These are phyloP conservation scores for Varroa destructor DNA, from an alignment of 1,140 invertebrate species.

Conservation along the genomic window DNA sequence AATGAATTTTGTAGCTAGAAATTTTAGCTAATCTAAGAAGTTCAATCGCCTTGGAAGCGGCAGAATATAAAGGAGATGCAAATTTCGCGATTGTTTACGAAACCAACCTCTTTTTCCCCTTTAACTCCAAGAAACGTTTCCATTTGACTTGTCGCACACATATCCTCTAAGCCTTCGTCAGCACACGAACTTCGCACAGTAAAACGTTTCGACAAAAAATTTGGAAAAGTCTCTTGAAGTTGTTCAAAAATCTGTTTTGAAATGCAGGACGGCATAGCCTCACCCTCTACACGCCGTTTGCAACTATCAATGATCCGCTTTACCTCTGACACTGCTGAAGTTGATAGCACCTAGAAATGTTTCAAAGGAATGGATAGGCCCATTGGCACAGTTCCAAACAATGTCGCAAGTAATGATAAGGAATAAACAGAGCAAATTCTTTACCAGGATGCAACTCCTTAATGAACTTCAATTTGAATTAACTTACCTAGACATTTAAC, in stretches of 20 bases:
- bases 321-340: neutral
- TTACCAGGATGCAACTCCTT: no score
- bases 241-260: neutral
- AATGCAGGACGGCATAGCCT: neutral
- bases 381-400: no score
- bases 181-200: constrained; percentile 54
- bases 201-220: constrained; percentile 34
- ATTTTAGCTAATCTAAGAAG: no score
- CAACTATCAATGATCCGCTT: neutral
- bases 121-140: constrained; percentile 55
- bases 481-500: no score
- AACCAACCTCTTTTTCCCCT: constrained; percentile 33
- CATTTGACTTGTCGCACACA: constrained; percentile 66
- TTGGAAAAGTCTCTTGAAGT: neutral
- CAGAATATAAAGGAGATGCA: no score
- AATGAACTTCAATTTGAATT: no score
- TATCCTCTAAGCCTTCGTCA: constrained; percentile 57
- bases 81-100: no score
- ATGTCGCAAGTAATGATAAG: no score
- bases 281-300: neutral
- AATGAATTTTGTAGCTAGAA: no score
- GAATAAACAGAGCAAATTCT: no score
- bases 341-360: neutral
- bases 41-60: no score
- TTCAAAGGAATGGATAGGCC: no score